phyloP scores from a whole-genome alignment of 2,888 invertebrate genomes.

The Neelides folsomi region DNA sequence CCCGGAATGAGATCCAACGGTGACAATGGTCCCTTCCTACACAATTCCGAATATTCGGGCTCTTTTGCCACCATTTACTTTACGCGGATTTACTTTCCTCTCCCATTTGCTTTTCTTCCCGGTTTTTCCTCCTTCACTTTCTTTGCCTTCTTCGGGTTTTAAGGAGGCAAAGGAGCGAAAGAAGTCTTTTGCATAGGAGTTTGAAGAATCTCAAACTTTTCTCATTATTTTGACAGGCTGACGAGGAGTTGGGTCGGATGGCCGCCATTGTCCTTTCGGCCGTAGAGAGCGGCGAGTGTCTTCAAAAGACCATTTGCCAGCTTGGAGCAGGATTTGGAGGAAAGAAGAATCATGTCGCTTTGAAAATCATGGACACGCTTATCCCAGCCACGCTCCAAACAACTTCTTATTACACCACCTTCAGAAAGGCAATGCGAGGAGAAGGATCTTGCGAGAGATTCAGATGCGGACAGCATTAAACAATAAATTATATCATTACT shows the following conservation, averaged over 20 bases:
- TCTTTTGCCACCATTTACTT: too few species aligned
- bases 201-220: not conserved
- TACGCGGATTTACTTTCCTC: not conserved
- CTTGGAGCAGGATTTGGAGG: constrained; percentile 9
- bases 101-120: not conserved
- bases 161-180: too few species aligned
- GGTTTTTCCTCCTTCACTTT: not conserved
- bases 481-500: not conserved
- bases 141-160: not conserved
- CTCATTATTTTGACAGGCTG: constrained; percentile 9
- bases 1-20: too few species aligned
- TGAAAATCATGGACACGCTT: constrained; percentile 21
- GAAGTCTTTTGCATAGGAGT: too few species aligned
- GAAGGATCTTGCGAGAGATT: constrained; percentile 21
- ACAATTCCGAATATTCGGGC: too few species aligned
- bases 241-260: constrained; percentile 23
- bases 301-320: constrained; percentile 30
- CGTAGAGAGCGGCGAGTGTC: constrained; percentile 28
- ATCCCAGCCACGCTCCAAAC: constrained; percentile 22
- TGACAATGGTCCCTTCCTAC: too few species aligned
- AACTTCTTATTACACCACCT: constrained; percentile 23
- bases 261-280: constrained; percentile 28
- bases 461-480: constrained; percentile 15
- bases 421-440: constrained; percentile 24
- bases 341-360: constrained; percentile 17